Conservation (phyloP, 1,140 invertebrate species). For the Bombus sylvicola region DNA sequence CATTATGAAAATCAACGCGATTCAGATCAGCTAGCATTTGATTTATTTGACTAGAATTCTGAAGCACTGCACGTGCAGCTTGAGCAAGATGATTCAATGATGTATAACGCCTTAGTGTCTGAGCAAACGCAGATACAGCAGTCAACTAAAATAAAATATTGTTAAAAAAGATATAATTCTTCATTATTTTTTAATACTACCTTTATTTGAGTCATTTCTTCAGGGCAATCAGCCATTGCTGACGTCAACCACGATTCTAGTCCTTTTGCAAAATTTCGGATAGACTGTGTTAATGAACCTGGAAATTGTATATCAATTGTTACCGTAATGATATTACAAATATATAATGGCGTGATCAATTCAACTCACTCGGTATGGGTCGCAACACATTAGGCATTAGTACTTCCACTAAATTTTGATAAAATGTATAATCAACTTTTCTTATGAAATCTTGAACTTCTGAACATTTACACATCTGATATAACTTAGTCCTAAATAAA, state of each 20-base stretch:
- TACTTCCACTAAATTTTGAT: slow-evolving; percentile 97
- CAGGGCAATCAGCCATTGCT: slow-evolving; percentile 93
- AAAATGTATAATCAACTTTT: slow-evolving; percentile 95
- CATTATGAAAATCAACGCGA: slow-evolving; percentile 98
- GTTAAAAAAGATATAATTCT: background rate
- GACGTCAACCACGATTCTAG: slow-evolving; percentile 94
- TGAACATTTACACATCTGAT: slow-evolving; percentile 84
- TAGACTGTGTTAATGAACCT: slow-evolving; percentile 95
- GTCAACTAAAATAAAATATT: slow-evolving; percentile 79
- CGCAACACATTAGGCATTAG: slow-evolving; percentile 97
- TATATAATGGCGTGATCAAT: background rate
- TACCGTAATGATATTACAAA: background rate
- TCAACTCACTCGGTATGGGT: slow-evolving; percentile 92
- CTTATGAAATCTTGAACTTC: slow-evolving; percentile 89
- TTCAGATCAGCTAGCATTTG: slow-evolving; percentile 99
- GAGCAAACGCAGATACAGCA: slow-evolving; percentile 96
- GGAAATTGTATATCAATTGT: slow-evolving; percentile 24
- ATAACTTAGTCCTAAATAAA: slow-evolving; percentile 84
- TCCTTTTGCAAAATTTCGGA: slow-evolving; percentile 96
- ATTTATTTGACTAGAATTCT: slow-evolving; percentile 97
- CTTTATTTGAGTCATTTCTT: slow-evolving; percentile 93
- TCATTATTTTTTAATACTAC: slow-evolving; percentile 75
- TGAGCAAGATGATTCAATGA: slow-evolving; percentile 99
- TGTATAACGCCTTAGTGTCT: slow-evolving; percentile 97
- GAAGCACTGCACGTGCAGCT: slow-evolving; percentile 97